Conservation (phyloP, 2,113 vertebrate species). For the Apodemus speciosus region DNA sequence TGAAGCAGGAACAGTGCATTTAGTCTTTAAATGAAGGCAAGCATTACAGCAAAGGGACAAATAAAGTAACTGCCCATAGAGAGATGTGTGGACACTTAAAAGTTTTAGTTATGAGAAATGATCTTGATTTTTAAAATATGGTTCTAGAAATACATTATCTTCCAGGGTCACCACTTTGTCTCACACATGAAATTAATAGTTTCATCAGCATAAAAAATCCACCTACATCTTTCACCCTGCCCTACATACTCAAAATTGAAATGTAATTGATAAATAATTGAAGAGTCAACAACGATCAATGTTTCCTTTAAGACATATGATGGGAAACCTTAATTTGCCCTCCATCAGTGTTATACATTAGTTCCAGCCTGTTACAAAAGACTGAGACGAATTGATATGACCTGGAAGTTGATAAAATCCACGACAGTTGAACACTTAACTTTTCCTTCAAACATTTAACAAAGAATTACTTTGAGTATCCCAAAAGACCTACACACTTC, state of each 20-base stretch:
- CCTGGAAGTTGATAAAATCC: conserved; percentile 81
- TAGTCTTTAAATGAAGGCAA: background rate
- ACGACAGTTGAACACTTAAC: conserved; percentile 70
- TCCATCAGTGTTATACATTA: conserved; percentile 73
- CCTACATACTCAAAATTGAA: conserved; percentile 6
- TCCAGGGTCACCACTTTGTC: background rate
- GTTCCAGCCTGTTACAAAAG: conserved; percentile 78
- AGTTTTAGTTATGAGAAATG: background rate
- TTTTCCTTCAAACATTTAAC: conserved; percentile 80
- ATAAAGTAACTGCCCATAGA: background rate
- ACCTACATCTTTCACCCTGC: background rate
- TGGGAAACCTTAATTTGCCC: conserved; percentile 34
- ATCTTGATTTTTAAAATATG: conserved; percentile 28
- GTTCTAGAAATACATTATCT: conserved; percentile 7
- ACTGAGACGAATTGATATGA: conserved; percentile 80
- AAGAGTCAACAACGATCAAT: background rate
- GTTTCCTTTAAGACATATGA: conserved; percentile 21
- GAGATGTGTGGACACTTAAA: background rate
- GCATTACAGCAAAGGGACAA: background rate
- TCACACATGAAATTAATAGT: background rate
- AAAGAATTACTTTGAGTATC: conserved; percentile 50
- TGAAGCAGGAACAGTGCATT: background rate
- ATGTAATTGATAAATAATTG: conserved; percentile 12
- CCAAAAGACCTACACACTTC: background rate
- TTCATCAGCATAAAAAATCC: background rate